Base-by-base conservation (phyloP, 2,797 vertebrate genomes). In the Silurus aristotelis region DNA sequence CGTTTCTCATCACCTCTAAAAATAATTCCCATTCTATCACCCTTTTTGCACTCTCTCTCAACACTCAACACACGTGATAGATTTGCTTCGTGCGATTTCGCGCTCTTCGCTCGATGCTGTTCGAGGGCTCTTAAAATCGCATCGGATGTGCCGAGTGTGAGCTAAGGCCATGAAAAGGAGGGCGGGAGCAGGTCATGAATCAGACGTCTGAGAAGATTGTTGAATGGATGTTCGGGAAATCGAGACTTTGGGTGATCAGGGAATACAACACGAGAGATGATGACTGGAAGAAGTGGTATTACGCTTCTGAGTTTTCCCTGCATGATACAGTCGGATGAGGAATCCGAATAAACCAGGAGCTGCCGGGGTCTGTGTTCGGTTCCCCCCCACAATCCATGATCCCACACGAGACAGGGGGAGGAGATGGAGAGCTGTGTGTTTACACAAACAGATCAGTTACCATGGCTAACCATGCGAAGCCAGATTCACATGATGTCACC, bases 391-490 rank as follows among this genome's bases (percentile, higher is more conserved):
- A 25, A 38, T 73, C 56, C 17, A 48, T 66, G 46, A 38, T 86
- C 55, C 80, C 85, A 82, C 31, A 27, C 10, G 72, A 60, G 80
- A 70, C 17, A 3, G 17, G 17, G 6, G 71, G 56, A 56, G 56
- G 68, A 79, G 67, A 25, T 31, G 72, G 52, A 61, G 83, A 82
- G 79, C 73, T 8, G 48, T 88, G 83, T 89, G 88, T 90, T 90
- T 90, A 82, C 85, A 80, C 84, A 90, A 88, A 88, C 88, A 88
- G 84, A 87, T 88, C 89, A 87, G 89, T 90, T 88, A 85, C 89
- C 88, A 90, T 90, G 89, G 85, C 89, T 89, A 87, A 85, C 82
- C 88, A 83, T 83, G 87, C 79, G 79, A 78, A 77, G 63, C 83
- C 84, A 85, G 72, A 84, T 88, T 87, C 85, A 81, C 82, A 83